Evolutionary conservation across 2,888 invertebrate genomes (phyloP), one percentile per base, ranked within the genome.

Genomic region (Aspidiotus destructor): DNA sequence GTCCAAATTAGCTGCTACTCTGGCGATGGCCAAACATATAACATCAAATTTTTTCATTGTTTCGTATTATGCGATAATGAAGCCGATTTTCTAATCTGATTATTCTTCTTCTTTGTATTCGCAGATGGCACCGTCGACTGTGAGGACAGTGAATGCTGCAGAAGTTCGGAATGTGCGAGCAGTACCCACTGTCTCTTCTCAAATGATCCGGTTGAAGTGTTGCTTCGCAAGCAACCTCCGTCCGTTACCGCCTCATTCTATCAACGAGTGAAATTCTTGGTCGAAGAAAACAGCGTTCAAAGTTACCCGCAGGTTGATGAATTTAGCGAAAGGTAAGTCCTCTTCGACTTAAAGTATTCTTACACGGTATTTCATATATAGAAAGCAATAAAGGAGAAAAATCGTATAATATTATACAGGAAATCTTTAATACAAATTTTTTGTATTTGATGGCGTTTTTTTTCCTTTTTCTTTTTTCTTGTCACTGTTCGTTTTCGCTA

Each of bases 221-320:
- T 99, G 44, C 84, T 97, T 8, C 85, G 96, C 67, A 96, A 97
- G 79, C 95, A 97, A 76, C 94, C 97, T 1, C 95, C 96, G 3
- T 92, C 92, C 55, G 93, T 94, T 74, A 96, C 96, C 40, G 95
- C 96, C 5, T 94, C 95, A 44, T 99, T 99, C 82, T 95, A 94
- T 78, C 95, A 98, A 78, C 85, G 96, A 69, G 95, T 97, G 79
- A 92, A 93, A 78, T 99, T 99, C 81, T 86, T 99, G 74, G 93
- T 99, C 73, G 97, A 98, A 81, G 95, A 97, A 79, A 94, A 96
- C 79, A 95, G 95, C 72, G 96, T 98, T 71, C 99, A 99, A 81
- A 94, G 92, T 76, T 98, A 98, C 80, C 95, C 97, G 63, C 93
- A 95, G 78, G 88, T 91, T 84, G 91, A 92, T 80, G 93, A 96